Evolutionary conservation across 2,113 vertebrate species (phyloP).

Genomic region (Gallinago jamesoni): DNA sequence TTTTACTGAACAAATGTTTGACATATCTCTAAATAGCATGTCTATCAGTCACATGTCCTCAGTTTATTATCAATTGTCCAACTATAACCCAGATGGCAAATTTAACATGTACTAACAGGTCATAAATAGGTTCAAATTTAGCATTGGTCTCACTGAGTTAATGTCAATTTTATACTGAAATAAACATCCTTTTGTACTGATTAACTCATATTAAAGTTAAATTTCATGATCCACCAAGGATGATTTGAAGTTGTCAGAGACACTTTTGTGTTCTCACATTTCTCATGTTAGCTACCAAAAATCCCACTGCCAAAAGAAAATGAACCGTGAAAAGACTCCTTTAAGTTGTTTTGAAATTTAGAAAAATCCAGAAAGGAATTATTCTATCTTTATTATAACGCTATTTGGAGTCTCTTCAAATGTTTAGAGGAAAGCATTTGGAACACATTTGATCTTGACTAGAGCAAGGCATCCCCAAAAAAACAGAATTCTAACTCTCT

Average conservation of each 20-base stretch:
- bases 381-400: neutral
- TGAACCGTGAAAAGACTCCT: neutral
- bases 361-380: neutral
- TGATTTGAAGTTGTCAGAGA: neutral
- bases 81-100: neutral
- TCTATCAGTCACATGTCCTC: neutral
- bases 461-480: neutral
- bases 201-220: neutral
- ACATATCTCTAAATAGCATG: neutral
- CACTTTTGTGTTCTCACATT: neutral
- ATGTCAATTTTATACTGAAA: neutral
- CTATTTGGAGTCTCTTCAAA: neutral
- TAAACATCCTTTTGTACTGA: neutral
- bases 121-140: neutral
- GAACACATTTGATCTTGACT: neutral
- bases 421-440: neutral
- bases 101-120: neutral
- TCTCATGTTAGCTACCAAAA: neutral
- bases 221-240: neutral
- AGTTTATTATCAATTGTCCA: neutral
- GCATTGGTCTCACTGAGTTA: neutral
- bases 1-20: neutral
- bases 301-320: neutral
- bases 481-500: neutral
- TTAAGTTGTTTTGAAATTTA: neutral